phyloP scores from a whole-genome alignment of 2,888 invertebrate genomes.

The Petrolisthes cinctipes region DNA sequence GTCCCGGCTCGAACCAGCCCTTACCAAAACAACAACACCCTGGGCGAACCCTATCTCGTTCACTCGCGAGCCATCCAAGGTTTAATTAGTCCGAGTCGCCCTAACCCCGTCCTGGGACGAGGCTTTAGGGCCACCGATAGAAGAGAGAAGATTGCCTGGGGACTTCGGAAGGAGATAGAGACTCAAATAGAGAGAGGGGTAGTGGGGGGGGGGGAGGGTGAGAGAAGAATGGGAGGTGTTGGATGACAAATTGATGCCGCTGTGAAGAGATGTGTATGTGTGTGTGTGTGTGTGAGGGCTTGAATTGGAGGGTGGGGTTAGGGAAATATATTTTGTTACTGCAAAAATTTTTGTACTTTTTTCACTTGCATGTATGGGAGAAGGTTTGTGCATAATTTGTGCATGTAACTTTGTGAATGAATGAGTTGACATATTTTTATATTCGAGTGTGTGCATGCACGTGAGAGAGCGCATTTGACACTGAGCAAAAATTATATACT shows the following conservation, averaged over 20 bases:
- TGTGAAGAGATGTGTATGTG: too few relatives aligned
- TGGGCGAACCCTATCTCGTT: not conserved
- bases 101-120: not conserved
- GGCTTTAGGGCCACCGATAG: slow-evolving; percentile 23
- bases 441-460: too few relatives aligned
- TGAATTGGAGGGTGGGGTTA: not conserved
- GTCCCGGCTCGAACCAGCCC: not conserved
- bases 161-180: not conserved
- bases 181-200: slow-evolving; percentile 8
- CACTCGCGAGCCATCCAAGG: slow-evolving; percentile 10
- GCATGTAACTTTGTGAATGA: too few relatives aligned
- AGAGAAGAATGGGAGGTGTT: not conserved
- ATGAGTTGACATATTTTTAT: too few relatives aligned
- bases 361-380: too few relatives aligned
- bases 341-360: too few relatives aligned
- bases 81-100: slow-evolving; percentile 19
- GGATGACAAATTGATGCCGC: too few relatives aligned
- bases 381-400: too few relatives aligned
- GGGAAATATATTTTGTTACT: too few relatives aligned
- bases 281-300: too few relatives aligned
- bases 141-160: slow-evolving; percentile 27
- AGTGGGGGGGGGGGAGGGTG: slow-evolving; percentile 10
- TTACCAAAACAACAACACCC: slow-evolving; percentile 14
- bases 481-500: too few relatives aligned
- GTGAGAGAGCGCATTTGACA: too few relatives aligned